Evolutionary conservation across 2,888 invertebrate species (phyloP).

Genomic region (Rhamphomyia laevipes): DNA sequence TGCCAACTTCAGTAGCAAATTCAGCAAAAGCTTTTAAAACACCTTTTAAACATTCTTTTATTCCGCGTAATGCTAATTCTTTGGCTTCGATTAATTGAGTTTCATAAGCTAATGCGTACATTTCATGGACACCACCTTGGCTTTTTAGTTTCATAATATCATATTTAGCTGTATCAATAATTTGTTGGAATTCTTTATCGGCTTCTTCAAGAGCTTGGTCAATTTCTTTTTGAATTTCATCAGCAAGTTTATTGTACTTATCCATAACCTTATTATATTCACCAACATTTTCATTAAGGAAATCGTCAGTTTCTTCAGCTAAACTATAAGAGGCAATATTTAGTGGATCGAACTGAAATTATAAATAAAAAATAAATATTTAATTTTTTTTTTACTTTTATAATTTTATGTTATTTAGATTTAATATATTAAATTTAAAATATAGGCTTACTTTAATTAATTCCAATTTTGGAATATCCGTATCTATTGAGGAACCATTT

Average conservation of each 20-base stretch:
- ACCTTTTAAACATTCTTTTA: not conserved
- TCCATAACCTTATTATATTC: not conserved
- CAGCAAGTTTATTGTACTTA: not conserved
- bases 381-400: too few species aligned
- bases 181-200: not conserved
- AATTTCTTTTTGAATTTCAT: not conserved
- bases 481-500: too few species aligned
- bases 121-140: not conserved
- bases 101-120: not conserved
- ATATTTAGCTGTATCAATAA: not conserved
- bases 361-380: not conserved
- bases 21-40: not conserved
- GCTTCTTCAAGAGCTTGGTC: not conserved
- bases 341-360: not conserved
- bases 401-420: too few species aligned
- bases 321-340: not conserved
- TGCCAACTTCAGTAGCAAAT: not conserved
- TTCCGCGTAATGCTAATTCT: not conserved
- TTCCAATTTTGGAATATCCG: too few species aligned
- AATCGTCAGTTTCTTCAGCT: not conserved
- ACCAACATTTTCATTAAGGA: not conserved
- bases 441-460: too few species aligned
- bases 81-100: not conserved
- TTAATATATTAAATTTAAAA: too few species aligned
- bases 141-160: not conserved